These are phyloP conservation scores for Rhipidura dahli DNA, from an alignment of 2,113 vertebrate genomes.

Conservation along the genomic window DNA sequence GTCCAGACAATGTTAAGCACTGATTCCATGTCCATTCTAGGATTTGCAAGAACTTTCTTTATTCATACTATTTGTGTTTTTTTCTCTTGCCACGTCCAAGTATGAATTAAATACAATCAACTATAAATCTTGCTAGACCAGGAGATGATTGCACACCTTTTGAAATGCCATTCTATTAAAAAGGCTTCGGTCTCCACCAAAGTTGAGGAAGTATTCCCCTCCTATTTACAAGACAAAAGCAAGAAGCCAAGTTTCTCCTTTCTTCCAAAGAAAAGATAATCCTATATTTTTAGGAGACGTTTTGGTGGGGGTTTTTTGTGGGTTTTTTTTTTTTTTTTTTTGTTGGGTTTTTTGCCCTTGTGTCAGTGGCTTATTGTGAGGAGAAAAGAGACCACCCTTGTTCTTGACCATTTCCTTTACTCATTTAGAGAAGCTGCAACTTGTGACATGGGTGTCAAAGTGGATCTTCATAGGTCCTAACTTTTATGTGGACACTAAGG, in stretches of 20 bases:
- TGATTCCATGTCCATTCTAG: neutral
- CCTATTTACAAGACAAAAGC: neutral
- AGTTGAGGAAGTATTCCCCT: neutral
- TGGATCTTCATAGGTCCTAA: neutral
- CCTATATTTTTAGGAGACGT: fast-evolving
- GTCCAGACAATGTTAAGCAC: neutral
- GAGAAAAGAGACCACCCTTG: neutral
- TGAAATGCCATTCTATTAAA: neutral
- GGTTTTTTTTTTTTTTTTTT: neutral
- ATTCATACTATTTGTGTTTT: neutral
- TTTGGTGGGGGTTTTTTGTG: neutral
- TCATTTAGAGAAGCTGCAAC: neutral
- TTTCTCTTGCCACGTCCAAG: neutral
- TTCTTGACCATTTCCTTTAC: neutral
- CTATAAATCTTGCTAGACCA: neutral
- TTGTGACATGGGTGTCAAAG: neutral
- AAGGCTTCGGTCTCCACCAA: neutral
- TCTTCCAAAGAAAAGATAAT: neutral
- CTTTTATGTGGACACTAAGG: neutral
- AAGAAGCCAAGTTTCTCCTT: neutral
- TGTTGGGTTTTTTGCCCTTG: neutral
- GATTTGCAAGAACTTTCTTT: neutral
- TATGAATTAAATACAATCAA: neutral
- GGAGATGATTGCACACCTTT: neutral
- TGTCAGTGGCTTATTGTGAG: neutral